Conservation (phyloP, 2,113 vertebrate genomes). For the Piprites chloris region DNA sequence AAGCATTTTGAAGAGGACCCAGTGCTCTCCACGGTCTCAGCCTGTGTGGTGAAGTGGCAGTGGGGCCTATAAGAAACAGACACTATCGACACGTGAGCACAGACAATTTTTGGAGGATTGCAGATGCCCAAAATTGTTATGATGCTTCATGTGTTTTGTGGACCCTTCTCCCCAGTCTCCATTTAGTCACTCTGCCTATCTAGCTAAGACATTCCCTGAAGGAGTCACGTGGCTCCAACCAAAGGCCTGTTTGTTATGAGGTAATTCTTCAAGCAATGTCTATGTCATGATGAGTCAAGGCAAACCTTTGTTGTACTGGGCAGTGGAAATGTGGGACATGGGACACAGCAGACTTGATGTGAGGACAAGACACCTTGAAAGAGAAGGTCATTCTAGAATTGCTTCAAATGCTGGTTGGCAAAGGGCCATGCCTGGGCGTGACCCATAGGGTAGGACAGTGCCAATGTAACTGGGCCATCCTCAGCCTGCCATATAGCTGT, state of each 20-base stretch:
- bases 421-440: background rate
- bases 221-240: background rate
- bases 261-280: fast-evolving
- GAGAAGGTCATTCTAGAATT: background rate
- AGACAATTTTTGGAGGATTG: background rate
- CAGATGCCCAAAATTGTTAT: fast-evolving
- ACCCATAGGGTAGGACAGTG: background rate
- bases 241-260: background rate
- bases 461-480: fast-evolving
- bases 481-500: background rate
- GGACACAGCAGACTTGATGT: background rate
- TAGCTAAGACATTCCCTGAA: background rate
- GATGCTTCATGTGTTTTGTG: background rate
- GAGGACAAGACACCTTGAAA: background rate
- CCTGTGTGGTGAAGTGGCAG: background rate
- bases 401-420: background rate
- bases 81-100: fast-evolving
- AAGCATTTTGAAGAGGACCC: background rate
- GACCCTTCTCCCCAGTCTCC: background rate
- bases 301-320: fast-evolving
- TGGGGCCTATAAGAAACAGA: background rate
- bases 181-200: background rate
- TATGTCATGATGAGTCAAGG: background rate
- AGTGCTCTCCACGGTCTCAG: background rate
- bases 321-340: background rate